Conservation (phyloP, 2,797 vertebrate genomes). For the Manis pentadactyla region DNA sequence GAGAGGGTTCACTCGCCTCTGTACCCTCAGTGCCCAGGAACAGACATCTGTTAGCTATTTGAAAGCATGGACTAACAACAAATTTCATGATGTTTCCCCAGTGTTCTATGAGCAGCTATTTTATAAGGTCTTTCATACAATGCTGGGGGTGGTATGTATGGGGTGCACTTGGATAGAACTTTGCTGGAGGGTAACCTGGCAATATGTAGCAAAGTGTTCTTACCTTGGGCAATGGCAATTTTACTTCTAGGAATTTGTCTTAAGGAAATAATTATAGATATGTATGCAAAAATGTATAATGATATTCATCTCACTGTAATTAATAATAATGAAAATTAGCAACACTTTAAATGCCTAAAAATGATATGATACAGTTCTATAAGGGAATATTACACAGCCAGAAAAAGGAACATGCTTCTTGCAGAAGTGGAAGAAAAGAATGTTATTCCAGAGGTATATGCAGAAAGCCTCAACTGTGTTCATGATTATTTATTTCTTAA, state of each 20-base stretch:
- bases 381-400: not conserved
- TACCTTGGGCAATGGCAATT: not conserved
- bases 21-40: not conserved
- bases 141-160: not conserved
- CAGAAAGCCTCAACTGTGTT: not conserved
- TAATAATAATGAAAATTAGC: not conserved
- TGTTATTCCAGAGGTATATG: no score
- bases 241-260: not conserved
- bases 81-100: not conserved
- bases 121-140: not conserved
- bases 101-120: not conserved
- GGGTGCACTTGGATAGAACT: not conserved
- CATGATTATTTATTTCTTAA: conserved; percentile 4
- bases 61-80: not conserved
- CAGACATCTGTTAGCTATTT: not conserved
- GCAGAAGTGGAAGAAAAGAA: not conserved
- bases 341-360: not conserved
- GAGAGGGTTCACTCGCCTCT: not conserved
- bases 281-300: not conserved
- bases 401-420: not conserved
- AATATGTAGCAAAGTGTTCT: not conserved
- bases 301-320: not conserved
- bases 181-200: not conserved
- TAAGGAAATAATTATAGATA: not conserved
- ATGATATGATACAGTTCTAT: not conserved